Conservation (phyloP, 1,140 invertebrate species). For the Drosophila teissieri region DNA sequence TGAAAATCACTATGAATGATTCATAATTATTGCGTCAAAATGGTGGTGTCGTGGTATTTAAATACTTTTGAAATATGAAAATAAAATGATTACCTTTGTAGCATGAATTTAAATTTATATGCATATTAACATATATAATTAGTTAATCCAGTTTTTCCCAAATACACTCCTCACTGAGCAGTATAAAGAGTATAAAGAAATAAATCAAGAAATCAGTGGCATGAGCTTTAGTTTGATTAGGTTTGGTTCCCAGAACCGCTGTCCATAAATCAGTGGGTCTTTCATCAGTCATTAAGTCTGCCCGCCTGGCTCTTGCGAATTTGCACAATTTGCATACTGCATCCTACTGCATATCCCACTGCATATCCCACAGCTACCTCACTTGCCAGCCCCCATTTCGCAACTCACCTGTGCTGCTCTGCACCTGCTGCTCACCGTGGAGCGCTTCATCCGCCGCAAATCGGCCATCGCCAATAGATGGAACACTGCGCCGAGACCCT, state of each 20-base stretch:
- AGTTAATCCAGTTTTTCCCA: not conserved
- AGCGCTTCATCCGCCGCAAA: slow-evolving; percentile 38
- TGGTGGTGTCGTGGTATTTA: not conserved
- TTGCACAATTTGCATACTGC: slow-evolving; percentile 39
- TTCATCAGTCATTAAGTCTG: slow-evolving; percentile 19
- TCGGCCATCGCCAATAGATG: slow-evolving; percentile 8
- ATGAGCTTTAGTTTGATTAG: not conserved
- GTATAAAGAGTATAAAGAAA: not conserved
- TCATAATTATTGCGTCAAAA: slow-evolving; percentile 1
- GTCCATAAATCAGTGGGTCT: slow-evolving; percentile 17
- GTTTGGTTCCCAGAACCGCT: slow-evolving; percentile 15
- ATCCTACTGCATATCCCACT: slow-evolving; percentile 12
- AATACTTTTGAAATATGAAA: not conserved
- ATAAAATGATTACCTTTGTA: not conserved
- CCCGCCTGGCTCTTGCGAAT: not conserved
- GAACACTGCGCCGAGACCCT: slow-evolving; percentile 29
- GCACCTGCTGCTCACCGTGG: slow-evolving; percentile 55
- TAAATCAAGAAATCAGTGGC: not conserved
- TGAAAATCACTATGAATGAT: not conserved
- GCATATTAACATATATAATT: not conserved
- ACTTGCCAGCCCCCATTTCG: not conserved
- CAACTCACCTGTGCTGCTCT: slow-evolving; percentile 6
- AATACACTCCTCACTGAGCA: too few species aligned
- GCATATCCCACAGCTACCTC: slow-evolving; percentile 11
- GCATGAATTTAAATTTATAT: not conserved